Evolutionary conservation across 2,797 vertebrate genomes (phyloP), one percentile per base, ranked within the genome.

Genomic region (Okamejei kenojei): DNA sequence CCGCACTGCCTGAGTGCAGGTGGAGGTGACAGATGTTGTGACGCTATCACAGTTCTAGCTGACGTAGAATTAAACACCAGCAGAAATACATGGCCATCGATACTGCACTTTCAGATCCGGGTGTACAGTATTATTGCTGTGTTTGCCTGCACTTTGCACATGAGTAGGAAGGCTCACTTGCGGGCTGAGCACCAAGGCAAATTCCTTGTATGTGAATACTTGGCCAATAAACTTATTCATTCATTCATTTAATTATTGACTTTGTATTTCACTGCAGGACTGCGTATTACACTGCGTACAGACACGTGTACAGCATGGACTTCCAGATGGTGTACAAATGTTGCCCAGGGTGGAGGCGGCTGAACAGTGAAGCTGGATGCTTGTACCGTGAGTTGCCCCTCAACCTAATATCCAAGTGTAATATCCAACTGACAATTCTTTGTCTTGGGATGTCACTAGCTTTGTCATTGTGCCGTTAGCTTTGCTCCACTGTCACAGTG

Each of bases 311-410:
- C 95, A 93, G 94, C 63, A 94, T 96, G 94, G 97, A 96, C 63
- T 95, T 96, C 94, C 97, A 96, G 93, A 96, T 96, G 0, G 95
- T 97, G 0, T 96, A 97, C 95, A 96, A 96, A 94, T 99, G 99
- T 93, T 99, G 98, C 94, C 96, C 96, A 0, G 98, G 98, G 32
- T 99, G 98, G 98, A 96, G 96, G 84, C 98, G 97, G 93, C 97
- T 95, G 0, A 96, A 97, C 0, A 97, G 96, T 0, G 97, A 97
- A 11, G 95, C 96, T 0, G 99, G 98, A 71, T 99, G 99, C 81
- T 95, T 98, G 29, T 97, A 97, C 93, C 96, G 98, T 99, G 95
- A 99, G 98, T 99, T 93, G 58, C 58, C 82, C 61, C 26, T 32
- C 10, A 35, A 78, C n/a, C 17, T 78, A 35, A 78, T 35, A 32